phyloP scores from a whole-genome alignment of 1,140 invertebrate species.

The Drosophila tsacasi region DNA sequence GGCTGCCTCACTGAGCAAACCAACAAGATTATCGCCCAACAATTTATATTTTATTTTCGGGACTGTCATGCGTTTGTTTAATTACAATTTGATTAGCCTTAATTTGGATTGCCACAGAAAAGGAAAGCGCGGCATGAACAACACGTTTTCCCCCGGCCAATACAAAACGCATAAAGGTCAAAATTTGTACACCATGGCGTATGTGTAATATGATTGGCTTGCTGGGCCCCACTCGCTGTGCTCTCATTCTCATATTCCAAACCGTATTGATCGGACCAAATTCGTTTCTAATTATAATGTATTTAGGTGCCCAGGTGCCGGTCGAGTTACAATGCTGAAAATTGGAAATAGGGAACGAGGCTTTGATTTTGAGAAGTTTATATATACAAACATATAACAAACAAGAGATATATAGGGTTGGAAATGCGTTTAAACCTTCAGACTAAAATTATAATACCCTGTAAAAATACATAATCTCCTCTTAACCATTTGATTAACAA shows the following conservation, averaged over 20 bases:
- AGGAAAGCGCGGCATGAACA: slow-evolving; percentile 14
- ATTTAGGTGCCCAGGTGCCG: not conserved
- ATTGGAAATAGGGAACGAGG: slow-evolving; percentile 8
- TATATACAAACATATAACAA: no score
- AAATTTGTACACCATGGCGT: slow-evolving; percentile 29
- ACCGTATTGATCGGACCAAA: slow-evolving; percentile 23
- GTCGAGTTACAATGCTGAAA: slow-evolving; percentile 10
- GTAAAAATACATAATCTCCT: no score
- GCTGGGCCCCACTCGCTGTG: not conserved
- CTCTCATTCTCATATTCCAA: not conserved
- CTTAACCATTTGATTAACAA: not conserved
- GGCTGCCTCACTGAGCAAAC: slow-evolving; percentile 1
- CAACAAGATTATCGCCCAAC: slow-evolving; percentile 15
- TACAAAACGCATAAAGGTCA: not conserved
- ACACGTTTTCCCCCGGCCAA: slow-evolving; percentile 5
- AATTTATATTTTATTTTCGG: slow-evolving; percentile 28
- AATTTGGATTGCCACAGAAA: slow-evolving; percentile 1
- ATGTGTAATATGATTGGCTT: slow-evolving; percentile 46
- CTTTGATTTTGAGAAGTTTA: not conserved
- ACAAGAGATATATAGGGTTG: not conserved
- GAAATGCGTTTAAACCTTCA: not conserved
- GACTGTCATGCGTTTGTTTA: not conserved
- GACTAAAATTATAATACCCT: not conserved
- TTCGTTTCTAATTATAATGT: slow-evolving; percentile 29
- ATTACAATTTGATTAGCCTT: slow-evolving; percentile 34